These are phyloP conservation scores for Kradibia gibbosae DNA, from an alignment of 1,140 invertebrate species.

Conservation along the genomic window DNA sequence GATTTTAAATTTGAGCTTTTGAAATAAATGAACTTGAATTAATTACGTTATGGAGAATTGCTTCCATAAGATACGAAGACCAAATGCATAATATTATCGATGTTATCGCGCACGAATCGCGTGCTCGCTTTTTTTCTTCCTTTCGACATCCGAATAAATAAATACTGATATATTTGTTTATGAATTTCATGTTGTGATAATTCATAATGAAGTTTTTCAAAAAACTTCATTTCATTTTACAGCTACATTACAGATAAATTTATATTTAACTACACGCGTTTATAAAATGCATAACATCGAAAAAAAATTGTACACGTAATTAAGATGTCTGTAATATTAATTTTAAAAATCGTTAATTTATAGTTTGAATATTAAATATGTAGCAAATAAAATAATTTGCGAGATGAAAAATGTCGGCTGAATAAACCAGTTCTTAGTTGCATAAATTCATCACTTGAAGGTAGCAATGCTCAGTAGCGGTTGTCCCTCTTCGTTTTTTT, in stretches of 20 bases:
- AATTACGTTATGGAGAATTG: not conserved
- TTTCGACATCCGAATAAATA: slow-evolving; percentile 9
- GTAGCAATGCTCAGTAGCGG: slow-evolving; percentile 33
- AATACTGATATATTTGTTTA: slow-evolving; percentile 17
- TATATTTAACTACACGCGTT: slow-evolving; percentile 12
- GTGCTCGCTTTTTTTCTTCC: not conserved
- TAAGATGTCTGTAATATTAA: slow-evolving; percentile 19
- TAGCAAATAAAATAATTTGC: slow-evolving; percentile 27
- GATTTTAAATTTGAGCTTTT: slow-evolving; percentile 37
- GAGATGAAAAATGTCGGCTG: not conserved
- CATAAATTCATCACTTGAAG: slow-evolving; percentile 33
- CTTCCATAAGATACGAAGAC: slow-evolving; percentile 10
- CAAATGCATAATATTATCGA: slow-evolving; percentile 18
- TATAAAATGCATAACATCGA: not conserved
- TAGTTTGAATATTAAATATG: slow-evolving; percentile 4
- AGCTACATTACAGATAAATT: slow-evolving; percentile 12
- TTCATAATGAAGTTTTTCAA: slow-evolving; percentile 11
- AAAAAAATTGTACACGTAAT: slow-evolving; percentile 21
- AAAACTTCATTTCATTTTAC: not conserved
- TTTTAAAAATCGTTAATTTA: slow-evolving; percentile 32
- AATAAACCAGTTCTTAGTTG: slow-evolving; percentile 33
- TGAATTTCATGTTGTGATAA: slow-evolving; percentile 7
- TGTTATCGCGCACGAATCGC: slow-evolving; percentile 20
- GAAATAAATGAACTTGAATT: slow-evolving; percentile 25
- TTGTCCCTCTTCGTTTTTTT: slow-evolving; percentile 48